phyloP scores from a whole-genome alignment of 2,797 vertebrate species.

The Liparis tanakae region DNA sequence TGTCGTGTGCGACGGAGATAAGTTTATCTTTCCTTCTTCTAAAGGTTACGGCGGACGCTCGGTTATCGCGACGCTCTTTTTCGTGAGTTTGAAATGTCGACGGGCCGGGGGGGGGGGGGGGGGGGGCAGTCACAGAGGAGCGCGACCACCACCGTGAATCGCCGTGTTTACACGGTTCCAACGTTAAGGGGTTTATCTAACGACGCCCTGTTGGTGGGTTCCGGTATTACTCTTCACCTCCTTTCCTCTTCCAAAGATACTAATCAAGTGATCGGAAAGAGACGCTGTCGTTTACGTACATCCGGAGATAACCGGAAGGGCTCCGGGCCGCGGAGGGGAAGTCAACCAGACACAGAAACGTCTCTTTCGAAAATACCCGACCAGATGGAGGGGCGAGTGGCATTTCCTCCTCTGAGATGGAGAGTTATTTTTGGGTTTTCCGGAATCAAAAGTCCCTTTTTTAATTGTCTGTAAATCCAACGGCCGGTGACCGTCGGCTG shows the following conservation, averaged over 20 bases:
- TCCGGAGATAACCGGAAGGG: not conserved
- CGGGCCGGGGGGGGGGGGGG: too few species aligned
- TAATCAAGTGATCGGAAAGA: not conserved
- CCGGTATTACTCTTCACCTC: not conserved
- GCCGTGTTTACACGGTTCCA: not conserved
- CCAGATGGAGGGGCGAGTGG: constrained; percentile 9
- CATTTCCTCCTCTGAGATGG: constrained; percentile 10
- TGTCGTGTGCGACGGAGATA: not conserved
- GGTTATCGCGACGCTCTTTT: constrained; percentile 6
- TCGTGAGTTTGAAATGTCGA: too few species aligned
- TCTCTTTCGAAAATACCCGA: constrained; percentile 15
- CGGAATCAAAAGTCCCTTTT: constrained; percentile 4
- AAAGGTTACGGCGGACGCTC: too few species aligned
- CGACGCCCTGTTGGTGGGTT: too few species aligned
- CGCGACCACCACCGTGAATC: not conserved
- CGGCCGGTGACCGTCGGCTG: constrained; percentile 3
- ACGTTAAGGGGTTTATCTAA: constrained; percentile 2
- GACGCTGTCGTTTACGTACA: not conserved
- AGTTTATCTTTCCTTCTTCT: too few species aligned
- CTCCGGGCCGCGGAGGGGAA: not conserved
- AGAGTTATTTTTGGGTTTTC: constrained; percentile 21
- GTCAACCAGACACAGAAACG: not conserved
- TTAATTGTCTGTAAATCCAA: not conserved
- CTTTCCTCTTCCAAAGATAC: not conserved
- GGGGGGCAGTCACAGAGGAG: constrained; percentile 4